Conservation (phyloP, 1,140 invertebrate species). For the Panulirus ornatus region DNA sequence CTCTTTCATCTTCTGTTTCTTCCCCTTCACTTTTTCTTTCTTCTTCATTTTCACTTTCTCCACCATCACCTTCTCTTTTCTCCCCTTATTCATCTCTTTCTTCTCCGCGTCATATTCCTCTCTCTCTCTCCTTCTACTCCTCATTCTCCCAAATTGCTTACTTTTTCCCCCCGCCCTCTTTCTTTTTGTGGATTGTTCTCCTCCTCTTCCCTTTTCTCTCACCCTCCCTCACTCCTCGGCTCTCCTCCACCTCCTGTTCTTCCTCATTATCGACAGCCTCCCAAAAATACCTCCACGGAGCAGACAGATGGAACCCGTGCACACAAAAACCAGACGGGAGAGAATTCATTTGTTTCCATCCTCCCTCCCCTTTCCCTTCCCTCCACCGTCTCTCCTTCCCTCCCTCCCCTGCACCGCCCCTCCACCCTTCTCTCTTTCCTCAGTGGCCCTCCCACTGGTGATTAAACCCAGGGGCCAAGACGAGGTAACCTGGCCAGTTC, state of each 20-base stretch:
- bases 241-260: not conserved
- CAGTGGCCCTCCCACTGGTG: too few relatives aligned
- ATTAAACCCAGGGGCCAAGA: too few relatives aligned
- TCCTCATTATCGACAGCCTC: not conserved
- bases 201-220: not conserved
- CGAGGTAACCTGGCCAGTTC: too few relatives aligned
- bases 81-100: not conserved
- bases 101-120: not conserved
- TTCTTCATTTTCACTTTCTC: not conserved
- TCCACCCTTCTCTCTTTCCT: too few relatives aligned
- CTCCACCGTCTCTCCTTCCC: not conserved
- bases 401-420: too few relatives aligned
- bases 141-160: not conserved
- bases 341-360: not conserved
- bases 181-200: too few relatives aligned
- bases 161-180: too few relatives aligned
- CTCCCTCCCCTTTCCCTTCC: too few relatives aligned
- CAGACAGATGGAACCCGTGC: not conserved
- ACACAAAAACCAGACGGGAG: not conserved
- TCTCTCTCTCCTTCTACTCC: not conserved
- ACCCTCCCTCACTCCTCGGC: too few relatives aligned
- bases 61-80: not conserved
- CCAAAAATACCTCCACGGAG: not conserved
- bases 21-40: not conserved
- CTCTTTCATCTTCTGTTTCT: not conserved